Base-by-base conservation (phyloP, 2,888 invertebrate species). In the Saturnia japonica region DNA sequence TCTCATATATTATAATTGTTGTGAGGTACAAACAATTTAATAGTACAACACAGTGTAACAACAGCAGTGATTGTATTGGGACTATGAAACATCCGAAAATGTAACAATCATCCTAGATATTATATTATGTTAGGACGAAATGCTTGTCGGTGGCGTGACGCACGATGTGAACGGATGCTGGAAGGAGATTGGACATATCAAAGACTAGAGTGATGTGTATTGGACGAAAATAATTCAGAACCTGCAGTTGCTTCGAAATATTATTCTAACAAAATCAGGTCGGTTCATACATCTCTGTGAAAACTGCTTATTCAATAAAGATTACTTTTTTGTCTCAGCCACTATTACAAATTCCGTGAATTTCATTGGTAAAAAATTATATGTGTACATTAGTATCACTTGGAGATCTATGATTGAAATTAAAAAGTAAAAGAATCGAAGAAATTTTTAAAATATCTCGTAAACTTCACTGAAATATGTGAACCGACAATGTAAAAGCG, bases 161-260 rank as follows among this genome's bases (percentile, higher is more conserved):
- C 34, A 14, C 4, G 16, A 14, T 62, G 62, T 64, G 40, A 64
- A 64, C 34, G 45, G 19, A 68, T 19, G 25, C 8, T 16, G 22
- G 1, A 47, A 43, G 25, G 28, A 45, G 51, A 69, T 47, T 43
- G 71, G 67, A 69, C 88, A 87, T 87, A 88, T 88, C 87, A 85
- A 75, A 78, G 75, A 79, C 71, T 76, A 80, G 80, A 82, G 80
- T 82, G 79, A 77, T 77, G 79, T 82, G 80, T 74, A 74, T 77
- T 82, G 80, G 75, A 75, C 72, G 74, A 70, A 71, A 72, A 68
- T 72, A 71, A 70, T 66, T 73, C 77, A 76, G 77, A 77, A 79
- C 74, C 40, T 64, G 81, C 86, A 86, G 86, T 80, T 76, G 86
- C 86, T 86, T 86, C 73, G 75, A 78, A 76, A 81, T 78, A 73